Base-by-base conservation (phyloP, 2,888 invertebrate species). In the Anodontia alba region DNA sequence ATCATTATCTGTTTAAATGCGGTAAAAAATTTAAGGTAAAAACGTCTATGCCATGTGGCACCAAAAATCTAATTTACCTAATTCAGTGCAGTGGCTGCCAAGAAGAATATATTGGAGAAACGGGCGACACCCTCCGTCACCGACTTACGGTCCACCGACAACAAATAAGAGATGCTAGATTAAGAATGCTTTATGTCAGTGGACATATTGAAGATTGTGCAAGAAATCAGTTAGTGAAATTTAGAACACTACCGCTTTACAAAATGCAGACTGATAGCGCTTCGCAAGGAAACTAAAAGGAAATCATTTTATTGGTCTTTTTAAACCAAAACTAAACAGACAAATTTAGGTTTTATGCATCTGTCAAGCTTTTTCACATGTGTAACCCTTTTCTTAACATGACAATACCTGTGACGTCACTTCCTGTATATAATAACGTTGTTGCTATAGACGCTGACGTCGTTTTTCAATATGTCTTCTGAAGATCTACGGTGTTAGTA, bases 31-130 rank as follows among this genome's bases (percentile, higher is more conserved):
- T 69, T 29, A 69, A 42, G 23, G 46, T 69, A 8, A 17, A 26
- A 10, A 17, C 7, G n/a, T 23, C 17, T 43, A 69, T 69, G 26
- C 10, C 69, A 69, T 69, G 69, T 42, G 43, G 42, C 38, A 43
- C 38, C 3, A 43, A 69, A 29, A 69, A 69, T 8, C 12, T 69
- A 38, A n/a, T n/a, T 26, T 69, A 43, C 7, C n/a, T 38, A 20
- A 69, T 69, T 23, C 3, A 29, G n/a, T 69, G 69, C 43, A 23
- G 29, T 1, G 43, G 69, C 10, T 69, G 43, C 20, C 15, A 20
- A 12, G 38, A 20, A 26, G n/a, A 69, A 23, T 69, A 69, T 38
- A 69, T 42, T 12, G 42, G 69, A 43, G n/a, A 69, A 69, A 69
- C 69, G 7, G 69, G 23, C n/a, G 43, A 69, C 17, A 23, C 29